phyloP scores from a whole-genome alignment of 1,140 invertebrate genomes.

The Euwallacea similis region DNA sequence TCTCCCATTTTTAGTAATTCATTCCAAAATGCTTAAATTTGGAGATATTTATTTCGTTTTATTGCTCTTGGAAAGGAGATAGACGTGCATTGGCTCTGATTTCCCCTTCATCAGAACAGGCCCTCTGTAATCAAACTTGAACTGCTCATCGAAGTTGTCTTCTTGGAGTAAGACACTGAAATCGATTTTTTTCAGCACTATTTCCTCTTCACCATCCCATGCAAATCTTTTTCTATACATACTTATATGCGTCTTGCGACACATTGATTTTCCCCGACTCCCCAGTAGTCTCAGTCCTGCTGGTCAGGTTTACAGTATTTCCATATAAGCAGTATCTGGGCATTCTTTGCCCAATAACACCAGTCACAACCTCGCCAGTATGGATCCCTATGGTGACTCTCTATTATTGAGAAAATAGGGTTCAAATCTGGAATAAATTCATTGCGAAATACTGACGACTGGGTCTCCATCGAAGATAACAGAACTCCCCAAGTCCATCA shows the following conservation, averaged over 20 bases:
- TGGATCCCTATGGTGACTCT: slow-evolving; percentile 96
- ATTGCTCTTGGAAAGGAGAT: slow-evolving; percentile 73
- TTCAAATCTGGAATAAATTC: not conserved
- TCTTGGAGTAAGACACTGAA: slow-evolving; percentile 77
- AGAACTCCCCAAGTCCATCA: slow-evolving; percentile 91
- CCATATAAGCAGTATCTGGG: slow-evolving; percentile 97
- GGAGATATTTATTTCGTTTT: no score
- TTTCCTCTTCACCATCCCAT: not conserved
- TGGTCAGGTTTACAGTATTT: slow-evolving; percentile 95
- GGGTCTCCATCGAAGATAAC: slow-evolving; percentile 83
- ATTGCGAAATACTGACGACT: slow-evolving; percentile 67
- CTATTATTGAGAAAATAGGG: slow-evolving; percentile 55
- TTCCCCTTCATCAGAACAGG: slow-evolving; percentile 86
- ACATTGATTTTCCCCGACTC: slow-evolving; percentile 90
- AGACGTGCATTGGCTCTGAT: slow-evolving; percentile 92
- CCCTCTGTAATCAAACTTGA: slow-evolving; percentile 85
- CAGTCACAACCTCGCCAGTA: slow-evolving; percentile 93
- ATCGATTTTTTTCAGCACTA: slow-evolving; percentile 19
- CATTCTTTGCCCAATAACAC: slow-evolving; percentile 95
- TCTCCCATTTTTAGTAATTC: no score
- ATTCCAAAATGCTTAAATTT: no score
- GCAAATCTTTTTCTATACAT: slow-evolving; percentile 46
- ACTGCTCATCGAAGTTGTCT: slow-evolving; percentile 84
- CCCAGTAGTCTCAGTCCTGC: slow-evolving; percentile 93
- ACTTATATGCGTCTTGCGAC: slow-evolving; percentile 92